phyloP scores from a whole-genome alignment of 1,140 invertebrate species.

The Drosophila mayri region DNA sequence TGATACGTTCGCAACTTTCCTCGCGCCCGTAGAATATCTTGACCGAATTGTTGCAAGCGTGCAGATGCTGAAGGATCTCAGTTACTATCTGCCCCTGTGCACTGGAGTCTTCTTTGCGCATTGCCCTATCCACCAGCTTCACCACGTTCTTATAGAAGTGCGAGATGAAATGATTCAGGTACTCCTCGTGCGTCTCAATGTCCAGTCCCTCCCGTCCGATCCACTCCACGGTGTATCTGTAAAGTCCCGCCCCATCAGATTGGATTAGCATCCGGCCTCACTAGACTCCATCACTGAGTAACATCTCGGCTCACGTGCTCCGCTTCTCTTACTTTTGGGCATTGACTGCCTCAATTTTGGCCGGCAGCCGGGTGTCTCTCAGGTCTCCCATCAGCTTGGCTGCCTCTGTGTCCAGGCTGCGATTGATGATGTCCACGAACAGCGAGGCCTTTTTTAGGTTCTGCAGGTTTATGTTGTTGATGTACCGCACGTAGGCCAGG shows the following conservation, averaged over 20 bases:
- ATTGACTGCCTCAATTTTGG: constrained; percentile 95
- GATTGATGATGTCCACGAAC: constrained; percentile 97
- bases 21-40: constrained; percentile 98
- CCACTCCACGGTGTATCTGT: constrained; percentile 98
- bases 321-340: constrained; percentile 90
- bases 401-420: constrained; percentile 97
- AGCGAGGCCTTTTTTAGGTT: constrained; percentile 96
- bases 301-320: constrained; percentile 32
- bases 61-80: constrained; percentile 98
- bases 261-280: constrained; percentile 7
- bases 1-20: constrained; percentile 92
- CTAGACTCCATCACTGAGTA: constrained; percentile 21
- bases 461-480: constrained; percentile 98
- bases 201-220: constrained; percentile 97
- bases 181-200: constrained; percentile 96
- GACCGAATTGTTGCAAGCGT: constrained; percentile 98
- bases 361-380: constrained; percentile 93
- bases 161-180: constrained; percentile 97
- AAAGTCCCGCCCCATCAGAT: constrained; percentile 23
- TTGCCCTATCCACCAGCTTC: constrained; percentile 95
- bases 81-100: constrained; percentile 97
- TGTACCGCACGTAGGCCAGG: constrained; percentile 97
- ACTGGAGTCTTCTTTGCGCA: constrained; percentile 97
- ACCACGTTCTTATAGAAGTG: constrained; percentile 98
- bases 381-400: constrained; percentile 95